Evolutionary conservation across 2,113 vertebrate genomes (phyloP).

Genomic region (Oreochromis niloticus): DNA sequence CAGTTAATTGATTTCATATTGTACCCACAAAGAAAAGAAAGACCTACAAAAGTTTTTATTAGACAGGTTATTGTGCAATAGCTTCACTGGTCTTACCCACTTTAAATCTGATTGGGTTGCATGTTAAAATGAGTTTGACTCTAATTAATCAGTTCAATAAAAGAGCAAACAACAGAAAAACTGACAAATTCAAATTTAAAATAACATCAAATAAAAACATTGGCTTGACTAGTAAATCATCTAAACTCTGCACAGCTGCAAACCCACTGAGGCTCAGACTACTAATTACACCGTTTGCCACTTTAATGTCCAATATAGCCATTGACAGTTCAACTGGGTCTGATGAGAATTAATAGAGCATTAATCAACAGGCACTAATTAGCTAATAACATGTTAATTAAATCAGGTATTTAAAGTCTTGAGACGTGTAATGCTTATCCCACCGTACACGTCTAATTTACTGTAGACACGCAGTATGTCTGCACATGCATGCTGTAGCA

Average conservation of each 20-base stretch:
- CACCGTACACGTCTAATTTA: slow-evolving; percentile 38
- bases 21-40: not conserved
- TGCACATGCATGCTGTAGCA: not conserved
- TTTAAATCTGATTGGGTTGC: not conserved
- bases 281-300: slow-evolving; percentile 65
- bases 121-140: not conserved
- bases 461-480: not conserved
- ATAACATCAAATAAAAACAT: not conserved
- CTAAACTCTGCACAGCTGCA: slow-evolving; percentile 22
- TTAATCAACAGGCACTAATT: slow-evolving; percentile 75
- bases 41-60: not conserved
- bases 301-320: slow-evolving; percentile 60
- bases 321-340: slow-evolving; percentile 61
- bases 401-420: slow-evolving; percentile 70
- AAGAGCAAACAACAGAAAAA: not conserved
- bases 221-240: slow-evolving; percentile 8
- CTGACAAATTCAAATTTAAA: not conserved
- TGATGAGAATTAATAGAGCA: slow-evolving; percentile 72
- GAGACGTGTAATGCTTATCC: slow-evolving; percentile 61
- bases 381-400: slow-evolving; percentile 77
- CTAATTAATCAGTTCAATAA: not conserved
- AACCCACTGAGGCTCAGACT: not conserved
- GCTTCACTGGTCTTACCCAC: not conserved
- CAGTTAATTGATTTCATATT: not conserved
- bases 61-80: not conserved